phyloP scores from a whole-genome alignment of 2,888 invertebrate species.

The Anarsia innoxiella region DNA sequence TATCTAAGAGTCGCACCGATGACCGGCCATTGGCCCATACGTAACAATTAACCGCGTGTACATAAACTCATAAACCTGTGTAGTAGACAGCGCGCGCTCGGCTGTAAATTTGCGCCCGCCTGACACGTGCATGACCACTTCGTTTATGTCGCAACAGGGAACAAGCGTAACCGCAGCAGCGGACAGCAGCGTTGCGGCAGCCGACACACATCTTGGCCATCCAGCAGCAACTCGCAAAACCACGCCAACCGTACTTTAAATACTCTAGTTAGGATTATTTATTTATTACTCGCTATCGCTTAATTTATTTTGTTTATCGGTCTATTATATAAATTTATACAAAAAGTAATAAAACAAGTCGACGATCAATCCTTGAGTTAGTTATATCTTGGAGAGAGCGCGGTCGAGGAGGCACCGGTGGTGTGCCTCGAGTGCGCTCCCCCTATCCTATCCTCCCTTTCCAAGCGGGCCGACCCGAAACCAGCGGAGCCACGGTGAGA shows the following conservation, averaged over 20 bases:
- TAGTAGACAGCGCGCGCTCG: conserved; percentile 68
- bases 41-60: conserved; percentile 75
- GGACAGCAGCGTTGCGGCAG: conserved; percentile 62
- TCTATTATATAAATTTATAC: conserved; percentile 60
- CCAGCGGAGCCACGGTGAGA: conserved; percentile 71
- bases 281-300: conserved; percentile 73
- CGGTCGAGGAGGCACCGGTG: conserved; percentile 40
- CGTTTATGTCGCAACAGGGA: conserved; percentile 75
- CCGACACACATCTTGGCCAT: conserved; percentile 65
- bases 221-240: conserved; percentile 65
- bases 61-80: conserved; percentile 57
- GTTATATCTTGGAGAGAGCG: conserved; percentile 44
- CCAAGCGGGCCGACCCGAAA: conserved; percentile 57
- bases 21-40: conserved; percentile 68
- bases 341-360: conserved; percentile 68
- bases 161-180: conserved; percentile 68
- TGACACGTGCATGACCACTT: conserved; percentile 75
- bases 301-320: conserved; percentile 73
- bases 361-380: conserved; percentile 62
- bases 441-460: conserved; percentile 42
- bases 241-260: conserved; percentile 69
- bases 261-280: conserved; percentile 72
- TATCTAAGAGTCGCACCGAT: conserved; percentile 64
- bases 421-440: conserved; percentile 48
- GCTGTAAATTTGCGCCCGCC: conserved; percentile 71